These are phyloP conservation scores for Babyrousa celebensis DNA, from an alignment of 2,797 vertebrate genomes.

Conservation along the genomic window DNA sequence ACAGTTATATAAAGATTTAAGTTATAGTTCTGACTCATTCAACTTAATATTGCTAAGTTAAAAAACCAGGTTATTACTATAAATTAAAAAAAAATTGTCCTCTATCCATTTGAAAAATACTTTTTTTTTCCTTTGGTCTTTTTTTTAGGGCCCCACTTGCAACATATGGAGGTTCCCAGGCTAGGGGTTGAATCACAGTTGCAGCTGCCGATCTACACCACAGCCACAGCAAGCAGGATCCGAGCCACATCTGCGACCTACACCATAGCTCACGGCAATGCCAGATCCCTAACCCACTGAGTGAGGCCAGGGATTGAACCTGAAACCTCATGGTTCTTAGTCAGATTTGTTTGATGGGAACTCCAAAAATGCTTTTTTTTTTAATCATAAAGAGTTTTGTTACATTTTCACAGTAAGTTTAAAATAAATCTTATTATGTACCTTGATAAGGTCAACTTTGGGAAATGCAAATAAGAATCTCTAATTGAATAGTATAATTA, in stretches of 20 bases:
- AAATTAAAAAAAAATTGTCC: conserved; percentile 15
- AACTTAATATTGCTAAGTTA: conserved; percentile 33
- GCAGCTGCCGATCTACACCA: no score
- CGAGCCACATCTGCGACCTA: no score
- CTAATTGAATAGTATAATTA: conserved; percentile 54
- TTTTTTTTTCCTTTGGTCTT: not conserved
- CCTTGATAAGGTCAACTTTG: conserved; percentile 61
- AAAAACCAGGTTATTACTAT: conserved; percentile 35
- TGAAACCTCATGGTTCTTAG: no score
- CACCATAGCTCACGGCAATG: no score
- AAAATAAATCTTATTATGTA: conserved; percentile 27
- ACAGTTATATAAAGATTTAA: conserved; percentile 19
- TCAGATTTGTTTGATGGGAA: no score
- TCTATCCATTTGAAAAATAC: conserved; percentile 10
- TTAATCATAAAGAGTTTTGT: conserved; percentile 27
- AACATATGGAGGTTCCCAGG: no score
- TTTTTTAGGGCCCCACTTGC: no score
- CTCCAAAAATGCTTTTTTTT: conserved; percentile 12
- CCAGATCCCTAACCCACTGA: no score
- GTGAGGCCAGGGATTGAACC: no score
- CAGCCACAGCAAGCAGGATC: no score
- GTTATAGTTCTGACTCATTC: conserved; percentile 43
- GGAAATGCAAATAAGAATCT: conserved; percentile 43
- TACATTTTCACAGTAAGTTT: conserved; percentile 50
- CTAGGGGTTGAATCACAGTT: not conserved